These are phyloP conservation scores for Sylvia borin DNA, from an alignment of 2,797 vertebrate genomes.

Conservation along the genomic window DNA sequence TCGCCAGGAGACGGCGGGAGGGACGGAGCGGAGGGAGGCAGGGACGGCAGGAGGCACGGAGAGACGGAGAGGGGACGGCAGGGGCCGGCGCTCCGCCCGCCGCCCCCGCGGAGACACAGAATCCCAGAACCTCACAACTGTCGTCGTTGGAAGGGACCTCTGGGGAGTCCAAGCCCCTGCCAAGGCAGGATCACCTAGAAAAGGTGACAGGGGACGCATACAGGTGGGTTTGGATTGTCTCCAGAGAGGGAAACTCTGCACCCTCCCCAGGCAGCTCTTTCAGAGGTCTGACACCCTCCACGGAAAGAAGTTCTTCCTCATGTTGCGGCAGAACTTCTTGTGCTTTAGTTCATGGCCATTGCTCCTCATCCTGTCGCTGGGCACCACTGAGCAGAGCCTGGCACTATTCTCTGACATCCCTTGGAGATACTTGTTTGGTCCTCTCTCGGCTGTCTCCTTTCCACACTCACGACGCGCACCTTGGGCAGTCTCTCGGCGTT, in stretches of 20 bases:
- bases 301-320: not conserved
- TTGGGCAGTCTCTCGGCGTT: not conserved
- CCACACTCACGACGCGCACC: not conserved
- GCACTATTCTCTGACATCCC: too few species aligned
- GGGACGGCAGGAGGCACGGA: not conserved
- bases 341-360: not conserved
- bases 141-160: not conserved
- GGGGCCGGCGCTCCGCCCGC: not conserved
- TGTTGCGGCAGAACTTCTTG: too few species aligned
- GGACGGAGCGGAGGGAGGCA: too few species aligned
- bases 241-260: too few species aligned
- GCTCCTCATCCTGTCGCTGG: not conserved
- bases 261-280: not conserved
- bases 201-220: not conserved
- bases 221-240: not conserved
- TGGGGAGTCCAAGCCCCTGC: not conserved
- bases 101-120: not conserved
- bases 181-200: not conserved
- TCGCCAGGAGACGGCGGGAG: not conserved
- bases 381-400: not conserved
- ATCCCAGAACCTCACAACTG: not conserved
- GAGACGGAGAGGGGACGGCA: too few species aligned
- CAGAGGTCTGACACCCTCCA: not conserved
- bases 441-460: not conserved
- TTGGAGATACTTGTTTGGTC: accelerated